Conservation (phyloP, 2,113 vertebrate species). For the Rhabdomys dilectus region DNA sequence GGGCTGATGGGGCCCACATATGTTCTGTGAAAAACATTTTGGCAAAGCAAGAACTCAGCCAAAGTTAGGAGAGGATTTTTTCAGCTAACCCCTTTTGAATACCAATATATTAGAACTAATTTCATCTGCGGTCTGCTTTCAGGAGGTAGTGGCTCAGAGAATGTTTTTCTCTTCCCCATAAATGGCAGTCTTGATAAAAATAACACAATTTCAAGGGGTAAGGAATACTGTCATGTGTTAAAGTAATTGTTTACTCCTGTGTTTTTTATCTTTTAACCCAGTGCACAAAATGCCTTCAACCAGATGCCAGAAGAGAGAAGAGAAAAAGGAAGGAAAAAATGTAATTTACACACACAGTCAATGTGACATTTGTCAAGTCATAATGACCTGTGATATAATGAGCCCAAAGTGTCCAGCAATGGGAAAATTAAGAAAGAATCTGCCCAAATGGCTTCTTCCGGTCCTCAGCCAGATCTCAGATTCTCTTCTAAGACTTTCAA, state of each 20-base stretch:
- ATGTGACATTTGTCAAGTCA: neutral
- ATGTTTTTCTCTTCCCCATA: neutral
- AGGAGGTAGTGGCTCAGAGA: neutral
- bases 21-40: neutral
- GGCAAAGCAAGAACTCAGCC: neutral
- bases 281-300: neutral
- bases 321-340: too few relatives aligned
- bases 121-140: neutral
- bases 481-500: neutral
- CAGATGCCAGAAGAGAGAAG: constrained; percentile 1
- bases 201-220: neutral
- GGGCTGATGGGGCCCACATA: neutral
- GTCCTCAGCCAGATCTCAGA: neutral
- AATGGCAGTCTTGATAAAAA: constrained; percentile 9
- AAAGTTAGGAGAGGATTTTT: neutral
- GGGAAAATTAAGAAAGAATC: neutral
- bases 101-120: neutral
- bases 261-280: neutral
- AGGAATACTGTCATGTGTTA: neutral
- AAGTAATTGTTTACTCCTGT: neutral
- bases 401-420: neutral
- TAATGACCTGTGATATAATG: constrained; percentile 13
- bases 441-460: neutral
- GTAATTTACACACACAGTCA: neutral
- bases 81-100: neutral